phyloP scores from a whole-genome alignment of 2,888 invertebrate genomes.

The Drosophila nr. perissopoda region DNA sequence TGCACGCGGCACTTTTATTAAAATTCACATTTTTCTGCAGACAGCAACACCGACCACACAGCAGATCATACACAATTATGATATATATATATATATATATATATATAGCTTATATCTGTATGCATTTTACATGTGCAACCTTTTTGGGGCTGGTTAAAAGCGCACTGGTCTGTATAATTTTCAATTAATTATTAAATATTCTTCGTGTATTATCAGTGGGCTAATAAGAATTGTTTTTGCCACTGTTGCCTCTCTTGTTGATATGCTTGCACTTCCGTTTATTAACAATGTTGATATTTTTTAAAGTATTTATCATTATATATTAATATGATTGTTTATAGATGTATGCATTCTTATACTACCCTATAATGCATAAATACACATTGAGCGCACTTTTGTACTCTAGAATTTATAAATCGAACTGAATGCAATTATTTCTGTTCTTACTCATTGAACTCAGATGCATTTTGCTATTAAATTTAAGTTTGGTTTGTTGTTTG shows the following conservation, averaged over 20 bases:
- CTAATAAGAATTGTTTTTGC: slow-evolving; percentile 60
- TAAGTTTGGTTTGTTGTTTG: neutral
- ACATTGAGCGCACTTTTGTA: neutral
- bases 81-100: slow-evolving; percentile 2
- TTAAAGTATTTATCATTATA: slow-evolving; percentile 51
- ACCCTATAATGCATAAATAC: slow-evolving; percentile 1
- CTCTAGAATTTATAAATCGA: neutral
- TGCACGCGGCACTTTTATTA: slow-evolving; percentile 61
- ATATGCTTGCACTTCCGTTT: slow-evolving; percentile 65
- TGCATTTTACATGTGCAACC: slow-evolving; percentile 34
- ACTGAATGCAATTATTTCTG: neutral
- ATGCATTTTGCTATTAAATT: neutral
- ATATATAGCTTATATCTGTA: slow-evolving; percentile 33
- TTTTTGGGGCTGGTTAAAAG: slow-evolving; percentile 39
- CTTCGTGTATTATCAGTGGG: slow-evolving; percentile 67
- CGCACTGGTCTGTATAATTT: slow-evolving; percentile 69
- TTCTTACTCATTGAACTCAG: neutral
- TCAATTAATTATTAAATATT: slow-evolving; percentile 71
- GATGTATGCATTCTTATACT: slow-evolving; percentile 12
- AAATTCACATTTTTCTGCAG: slow-evolving; percentile 50
- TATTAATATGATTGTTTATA: slow-evolving; percentile 33
- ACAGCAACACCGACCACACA: slow-evolving; percentile 29
- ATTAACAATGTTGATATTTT: slow-evolving; percentile 51
- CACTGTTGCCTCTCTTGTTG: slow-evolving; percentile 28
- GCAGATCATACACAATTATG: slow-evolving; percentile 16